Evolutionary conservation across 2,888 invertebrate species (phyloP), one percentile per base, ranked within the genome.

Genomic region (Ctena decussata): DNA sequence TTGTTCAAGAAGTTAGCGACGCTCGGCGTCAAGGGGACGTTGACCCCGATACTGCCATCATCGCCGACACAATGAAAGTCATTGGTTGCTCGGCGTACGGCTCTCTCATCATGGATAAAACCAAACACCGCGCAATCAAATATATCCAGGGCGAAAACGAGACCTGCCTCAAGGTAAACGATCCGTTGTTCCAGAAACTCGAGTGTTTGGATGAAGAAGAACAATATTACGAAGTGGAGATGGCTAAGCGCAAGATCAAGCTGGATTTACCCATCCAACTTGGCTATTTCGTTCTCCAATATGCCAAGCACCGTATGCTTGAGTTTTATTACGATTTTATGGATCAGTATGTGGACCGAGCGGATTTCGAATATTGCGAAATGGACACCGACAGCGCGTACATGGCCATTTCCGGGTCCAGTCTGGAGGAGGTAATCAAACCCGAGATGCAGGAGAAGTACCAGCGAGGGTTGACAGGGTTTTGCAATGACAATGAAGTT

Each of bases 371-470:
- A 44, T 84, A 83, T n/a, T 84, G 83, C 71, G 77, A 88, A 69
- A 89, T 90, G 85, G 91, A 91, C 73, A 92, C 91, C 3, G 90
- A 86, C 57, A 73, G 73, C 35, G 87, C 90, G 12, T 90, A 90
- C 76, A 85, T 88, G 84, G 86, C 87, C 49, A 77, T 88, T 24
- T 76, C 83, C 15, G 77, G 80, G 1, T 65, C 77, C 6, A 18
- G 72, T 30, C 37, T 85, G 6, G 49, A 74, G 2, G 75, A 80
- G 21, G 82, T 85, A 35, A 80, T 87, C 46, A 84, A 86, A 41
- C 80, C 80, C 0, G 44, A 77, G 0, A 82, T 80, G 74, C n/a
- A n/a, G n/a, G n/a, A n/a, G n/a, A n/a, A n/a, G n/a, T n/a, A n/a
- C n/a, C n/a, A n/a, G n/a, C n/a, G n/a, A n/a, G n/a, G n/a, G n/a